These are phyloP conservation scores for Avahi laniger DNA, from an alignment of 2,797 vertebrate genomes.

Conservation along the genomic window DNA sequence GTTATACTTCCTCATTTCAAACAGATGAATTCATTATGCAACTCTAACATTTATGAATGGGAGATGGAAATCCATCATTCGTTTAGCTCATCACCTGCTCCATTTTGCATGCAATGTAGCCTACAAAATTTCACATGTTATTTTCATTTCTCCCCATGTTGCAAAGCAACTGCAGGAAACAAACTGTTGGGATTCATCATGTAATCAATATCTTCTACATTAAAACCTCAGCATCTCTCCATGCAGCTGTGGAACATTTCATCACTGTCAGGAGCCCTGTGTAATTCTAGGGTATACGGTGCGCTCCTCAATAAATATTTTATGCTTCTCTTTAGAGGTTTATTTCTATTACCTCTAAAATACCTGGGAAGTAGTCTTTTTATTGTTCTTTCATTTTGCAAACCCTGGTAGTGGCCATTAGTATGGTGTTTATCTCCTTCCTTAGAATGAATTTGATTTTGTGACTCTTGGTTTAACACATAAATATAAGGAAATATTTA, in stretches of 20 bases:
- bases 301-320: slow-evolving; percentile 84
- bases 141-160: slow-evolving; percentile 75
- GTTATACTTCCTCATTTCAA: not conserved
- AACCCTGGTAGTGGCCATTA: slow-evolving; percentile 48
- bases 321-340: slow-evolving; percentile 76
- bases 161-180: slow-evolving; percentile 75
- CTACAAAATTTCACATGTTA: slow-evolving; percentile 55
- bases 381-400: slow-evolving; percentile 65
- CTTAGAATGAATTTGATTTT: slow-evolving; percentile 48
- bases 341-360: slow-evolving; percentile 76
- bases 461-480: not conserved
- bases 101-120: not conserved
- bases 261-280: slow-evolving; percentile 81
- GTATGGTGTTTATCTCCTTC: not conserved
- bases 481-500: not conserved
- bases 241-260: slow-evolving; percentile 74
- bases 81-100: not conserved
- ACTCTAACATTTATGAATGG: not conserved
- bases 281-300: slow-evolving; percentile 59
- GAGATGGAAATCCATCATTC: not conserved
- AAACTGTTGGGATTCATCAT: slow-evolving; percentile 74
- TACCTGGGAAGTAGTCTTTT: slow-evolving; percentile 66
- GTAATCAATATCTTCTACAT: slow-evolving; percentile 78
- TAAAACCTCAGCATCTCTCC: slow-evolving; percentile 80
- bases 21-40: not conserved